Conservation (phyloP, 2,113 vertebrate species). For the Muscicapa adusta region DNA sequence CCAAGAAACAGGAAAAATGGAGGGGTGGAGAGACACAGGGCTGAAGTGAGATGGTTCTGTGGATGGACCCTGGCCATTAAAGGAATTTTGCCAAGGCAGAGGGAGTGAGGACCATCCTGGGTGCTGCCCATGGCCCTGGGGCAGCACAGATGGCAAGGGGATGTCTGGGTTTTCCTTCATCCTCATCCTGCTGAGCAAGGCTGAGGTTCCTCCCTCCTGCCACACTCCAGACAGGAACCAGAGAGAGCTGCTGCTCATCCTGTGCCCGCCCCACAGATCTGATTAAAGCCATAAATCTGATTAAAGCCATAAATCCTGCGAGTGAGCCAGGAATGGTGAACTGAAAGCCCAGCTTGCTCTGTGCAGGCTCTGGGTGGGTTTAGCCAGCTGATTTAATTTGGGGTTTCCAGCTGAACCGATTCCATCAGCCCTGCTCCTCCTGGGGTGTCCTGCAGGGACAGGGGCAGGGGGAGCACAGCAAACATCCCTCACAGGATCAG, state of each 20-base stretch:
- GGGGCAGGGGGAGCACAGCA: neutral
- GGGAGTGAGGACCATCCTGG: neutral
- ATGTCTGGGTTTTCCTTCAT: neutral
- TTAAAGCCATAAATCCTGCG: neutral
- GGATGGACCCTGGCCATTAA: neutral
- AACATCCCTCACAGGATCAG: neutral
- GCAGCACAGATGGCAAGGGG: neutral
- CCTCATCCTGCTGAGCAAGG: rapidly evolving
- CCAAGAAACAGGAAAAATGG: neutral
- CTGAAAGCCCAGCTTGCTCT: neutral
- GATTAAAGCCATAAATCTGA: neutral
- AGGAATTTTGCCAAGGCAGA: neutral
- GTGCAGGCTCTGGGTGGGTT: neutral
- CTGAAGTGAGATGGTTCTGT: neutral
- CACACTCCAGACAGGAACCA: rapidly evolving
- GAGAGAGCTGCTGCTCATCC: neutral
- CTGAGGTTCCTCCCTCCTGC: neutral
- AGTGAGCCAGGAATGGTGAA: rapidly evolving
- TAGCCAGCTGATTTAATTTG: neutral
- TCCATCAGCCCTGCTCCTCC: neutral
- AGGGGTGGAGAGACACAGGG: neutral
- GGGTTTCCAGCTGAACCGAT: rapidly evolving
- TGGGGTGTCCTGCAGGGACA: neutral
- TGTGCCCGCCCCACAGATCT: rapidly evolving
- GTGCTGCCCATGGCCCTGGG: rapidly evolving